These are phyloP conservation scores for Sebastes iracundus DNA, from an alignment of 2,797 vertebrate species.

Conservation along the genomic window DNA sequence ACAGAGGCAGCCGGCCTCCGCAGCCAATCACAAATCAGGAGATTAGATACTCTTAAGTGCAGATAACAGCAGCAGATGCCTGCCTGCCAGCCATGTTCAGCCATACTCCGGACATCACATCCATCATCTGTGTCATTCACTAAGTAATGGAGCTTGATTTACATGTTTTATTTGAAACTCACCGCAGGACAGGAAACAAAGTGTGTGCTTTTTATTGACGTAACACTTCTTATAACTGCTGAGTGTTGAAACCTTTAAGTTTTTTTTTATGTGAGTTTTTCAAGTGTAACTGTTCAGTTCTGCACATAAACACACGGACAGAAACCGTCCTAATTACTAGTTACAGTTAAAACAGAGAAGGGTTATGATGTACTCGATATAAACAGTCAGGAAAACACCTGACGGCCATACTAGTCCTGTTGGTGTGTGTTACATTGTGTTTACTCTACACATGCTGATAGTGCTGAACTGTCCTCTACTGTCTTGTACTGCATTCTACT, in stretches of 20 bases:
- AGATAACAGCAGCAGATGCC: conserved; percentile 9
- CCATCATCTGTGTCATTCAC: not conserved
- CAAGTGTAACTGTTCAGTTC: not conserved
- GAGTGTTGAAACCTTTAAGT: not conserved
- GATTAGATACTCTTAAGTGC: conserved; percentile 8
- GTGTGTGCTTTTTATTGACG: not conserved
- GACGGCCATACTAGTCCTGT: not conserved
- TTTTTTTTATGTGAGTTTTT: not conserved
- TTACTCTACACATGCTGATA: not conserved
- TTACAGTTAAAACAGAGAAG: not conserved
- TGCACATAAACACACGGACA: not conserved
- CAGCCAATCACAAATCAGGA: conserved; percentile 32
- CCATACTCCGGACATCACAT: not conserved
- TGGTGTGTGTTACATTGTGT: not conserved
- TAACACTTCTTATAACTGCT: conserved; percentile 13
- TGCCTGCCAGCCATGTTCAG: not conserved
- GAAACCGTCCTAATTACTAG: not conserved
- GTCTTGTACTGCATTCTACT: not conserved
- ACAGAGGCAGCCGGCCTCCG: not conserved
- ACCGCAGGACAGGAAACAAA: not conserved
- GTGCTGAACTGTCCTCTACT: not conserved
- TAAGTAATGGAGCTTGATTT: not conserved
- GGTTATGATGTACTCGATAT: not conserved
- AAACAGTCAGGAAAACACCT: not conserved
- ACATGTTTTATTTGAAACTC: not conserved